Base-by-base conservation (phyloP, 2,888 invertebrate species). In the Glyphotaelius pellucidus region DNA sequence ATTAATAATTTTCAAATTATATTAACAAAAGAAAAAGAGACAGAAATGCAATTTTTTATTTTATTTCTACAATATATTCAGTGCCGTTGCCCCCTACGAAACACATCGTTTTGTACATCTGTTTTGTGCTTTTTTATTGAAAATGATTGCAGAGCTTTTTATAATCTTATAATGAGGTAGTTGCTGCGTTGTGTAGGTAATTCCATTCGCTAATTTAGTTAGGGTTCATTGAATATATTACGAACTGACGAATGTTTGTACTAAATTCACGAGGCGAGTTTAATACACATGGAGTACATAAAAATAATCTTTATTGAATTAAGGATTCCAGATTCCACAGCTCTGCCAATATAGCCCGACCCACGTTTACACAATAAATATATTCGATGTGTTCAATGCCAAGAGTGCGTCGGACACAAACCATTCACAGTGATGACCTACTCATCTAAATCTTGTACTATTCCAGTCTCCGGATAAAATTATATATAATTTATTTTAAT, bases 381-480 rank as follows among this genome's bases (percentile, higher is more conserved):
- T 67, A 67, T 31, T 80, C 30, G 30, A 30, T 31, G 80, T 15
- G 80, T 81, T 81, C 81, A 81, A 81, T 31, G 30, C 81, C 81
- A 81, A 32, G 19, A 81, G 81, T 81, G 81, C 30, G 81, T 31
- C 81, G 32, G 81, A 81, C 31, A 19, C 32, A 32, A 81, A 81
- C 81, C 81, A 81, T 32, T 81, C 81, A 9, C 14, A 32, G 81
- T 15, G 81, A 32, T 81, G 81, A 31, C 81, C 81, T 81, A 81
- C 81, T 81, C 81, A 81, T 32, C 67, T 25, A n/a, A 81, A 32
- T 32, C 31, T 15, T 67, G 25, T 67, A 67, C 67, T 81, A 81
- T 81, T 81, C 81, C 31, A 31, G 30, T 81, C 19, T 81, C 19
- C 31, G 19, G 19, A 19, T 81, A 32, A 81, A 81, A 81, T 81